These are phyloP conservation scores for Puffinus mauretanicus DNA, from an alignment of 2,113 vertebrate species.

Conservation along the genomic window DNA sequence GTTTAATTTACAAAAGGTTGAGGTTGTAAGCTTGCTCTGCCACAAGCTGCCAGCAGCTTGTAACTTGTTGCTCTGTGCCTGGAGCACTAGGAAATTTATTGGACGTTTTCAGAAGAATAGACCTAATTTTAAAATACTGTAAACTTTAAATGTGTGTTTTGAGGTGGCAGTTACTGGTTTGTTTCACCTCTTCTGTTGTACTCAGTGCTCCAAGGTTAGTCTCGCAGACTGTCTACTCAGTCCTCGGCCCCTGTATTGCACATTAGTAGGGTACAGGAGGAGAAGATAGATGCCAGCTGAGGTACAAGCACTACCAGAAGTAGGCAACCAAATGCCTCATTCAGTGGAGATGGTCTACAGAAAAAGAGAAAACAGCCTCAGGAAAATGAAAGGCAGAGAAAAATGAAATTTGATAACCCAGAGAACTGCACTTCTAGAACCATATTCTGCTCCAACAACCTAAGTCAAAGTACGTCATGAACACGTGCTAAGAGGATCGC, in stretches of 20 bases:
- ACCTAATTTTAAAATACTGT: neutral
- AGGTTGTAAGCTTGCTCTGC: neutral
- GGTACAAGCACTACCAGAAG: neutral
- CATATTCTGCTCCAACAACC: neutral
- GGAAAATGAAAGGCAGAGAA: neutral
- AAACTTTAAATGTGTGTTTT: neutral
- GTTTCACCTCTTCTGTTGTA: neutral
- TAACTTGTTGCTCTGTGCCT: neutral
- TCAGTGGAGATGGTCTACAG: neutral
- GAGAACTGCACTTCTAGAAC: neutral
- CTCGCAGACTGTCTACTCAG: neutral
- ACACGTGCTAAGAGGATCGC: fast-evolving
- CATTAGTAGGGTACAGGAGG: fast-evolving
- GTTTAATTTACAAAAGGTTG: neutral
- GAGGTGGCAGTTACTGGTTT: neutral
- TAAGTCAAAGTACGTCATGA: neutral
- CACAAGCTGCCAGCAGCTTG: too few species aligned
- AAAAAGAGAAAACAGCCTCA: neutral
- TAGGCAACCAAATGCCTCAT: neutral
- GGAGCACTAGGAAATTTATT: neutral
- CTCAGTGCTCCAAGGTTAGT: neutral
- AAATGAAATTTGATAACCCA: neutral
- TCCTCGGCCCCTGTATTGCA: fast-evolving
- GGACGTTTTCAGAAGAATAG: neutral
- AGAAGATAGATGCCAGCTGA: neutral